Percentiles rank a stretch among this genome's conserved stretches.
Evolutionary conservation across 1,140 invertebrate species (phyloP).

Genomic region (Meteorus sp.): DNA sequence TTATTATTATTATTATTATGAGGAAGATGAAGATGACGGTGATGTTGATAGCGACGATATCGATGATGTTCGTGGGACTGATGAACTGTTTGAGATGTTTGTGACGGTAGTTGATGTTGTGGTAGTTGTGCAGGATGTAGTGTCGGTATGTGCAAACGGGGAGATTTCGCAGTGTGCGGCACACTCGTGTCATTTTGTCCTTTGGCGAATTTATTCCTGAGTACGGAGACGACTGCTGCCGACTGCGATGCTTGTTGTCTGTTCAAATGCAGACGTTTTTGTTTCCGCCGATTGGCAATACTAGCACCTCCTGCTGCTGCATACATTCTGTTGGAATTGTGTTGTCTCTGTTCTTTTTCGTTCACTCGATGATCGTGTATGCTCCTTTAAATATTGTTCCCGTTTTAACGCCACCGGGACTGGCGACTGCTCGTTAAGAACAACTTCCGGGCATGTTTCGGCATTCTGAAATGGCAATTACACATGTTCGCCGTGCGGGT

Average conservation of each 20-base stretch:
- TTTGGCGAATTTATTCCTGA: background rate
- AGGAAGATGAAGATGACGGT: no score
- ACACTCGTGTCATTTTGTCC: background rate
- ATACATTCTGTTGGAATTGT: conserved; percentile 38
- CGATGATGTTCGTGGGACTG: conserved; percentile 25
- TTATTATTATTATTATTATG: no score
- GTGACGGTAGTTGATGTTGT: no score
- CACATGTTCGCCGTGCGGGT: conserved; percentile 8
- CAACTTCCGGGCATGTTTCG: conserved; percentile 23
- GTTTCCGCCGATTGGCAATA: conserved; percentile 49
- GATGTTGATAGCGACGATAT: conserved; percentile 36
- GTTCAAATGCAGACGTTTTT: conserved; percentile 45
- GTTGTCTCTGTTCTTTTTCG: background rate
- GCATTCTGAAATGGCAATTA: conserved; percentile 6
- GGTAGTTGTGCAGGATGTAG: conserved; percentile 33
- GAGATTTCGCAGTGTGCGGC: background rate
- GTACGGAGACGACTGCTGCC: background rate
- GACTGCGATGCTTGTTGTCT: conserved; percentile 23
- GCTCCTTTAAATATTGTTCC: conserved; percentile 7
- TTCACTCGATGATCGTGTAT: background rate
- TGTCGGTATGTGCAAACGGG: conserved; percentile 9
- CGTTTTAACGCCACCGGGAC: conserved; percentile 41
- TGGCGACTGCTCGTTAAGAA: conserved; percentile 38
- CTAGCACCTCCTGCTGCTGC: conserved; percentile 51
- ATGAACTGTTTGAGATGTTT: conserved; percentile 30